Percentiles rank a stretch among this genome's conserved stretches.
Evolutionary conservation across 2,888 invertebrate species (phyloP).

Genomic region (Carabus problematicus): DNA sequence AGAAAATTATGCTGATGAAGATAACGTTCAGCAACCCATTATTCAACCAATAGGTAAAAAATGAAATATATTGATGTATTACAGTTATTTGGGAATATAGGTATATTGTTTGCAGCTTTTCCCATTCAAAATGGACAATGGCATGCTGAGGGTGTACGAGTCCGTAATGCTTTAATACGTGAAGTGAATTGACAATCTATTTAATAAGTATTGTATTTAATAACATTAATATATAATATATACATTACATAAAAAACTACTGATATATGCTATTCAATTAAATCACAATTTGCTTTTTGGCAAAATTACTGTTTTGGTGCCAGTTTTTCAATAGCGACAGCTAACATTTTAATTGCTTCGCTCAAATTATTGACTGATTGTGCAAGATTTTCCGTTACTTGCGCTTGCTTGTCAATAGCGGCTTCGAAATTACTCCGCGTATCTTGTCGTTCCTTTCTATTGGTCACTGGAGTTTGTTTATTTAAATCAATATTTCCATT

Average conservation of each 20-base stretch:
- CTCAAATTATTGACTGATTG: neutral
- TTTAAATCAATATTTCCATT: neutral
- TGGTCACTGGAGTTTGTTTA: neutral
- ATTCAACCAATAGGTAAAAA: neutral
- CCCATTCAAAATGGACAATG: slow-evolving; percentile 1
- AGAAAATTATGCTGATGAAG: neutral
- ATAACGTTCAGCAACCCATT: neutral
- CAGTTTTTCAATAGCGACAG: neutral
- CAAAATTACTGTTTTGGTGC: too few species aligned
- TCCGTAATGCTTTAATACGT: neutral
- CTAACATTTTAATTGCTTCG: neutral
- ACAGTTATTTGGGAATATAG: neutral
- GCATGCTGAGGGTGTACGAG: neutral
- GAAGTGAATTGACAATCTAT: neutral
- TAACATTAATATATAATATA: neutral
- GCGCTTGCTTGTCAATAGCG: neutral
- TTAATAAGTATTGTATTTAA: neutral
- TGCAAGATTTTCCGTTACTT: too few species aligned
- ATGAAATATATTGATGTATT: neutral
- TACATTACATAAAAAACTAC: too few species aligned
- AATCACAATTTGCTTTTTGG: too few species aligned
- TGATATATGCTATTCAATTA: neutral
- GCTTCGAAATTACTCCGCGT: neutral
- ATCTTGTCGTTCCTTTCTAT: neutral
- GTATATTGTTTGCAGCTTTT: neutral